Conservation (phyloP, 2,797 vertebrate species). For the Phataginus tricuspis region DNA sequence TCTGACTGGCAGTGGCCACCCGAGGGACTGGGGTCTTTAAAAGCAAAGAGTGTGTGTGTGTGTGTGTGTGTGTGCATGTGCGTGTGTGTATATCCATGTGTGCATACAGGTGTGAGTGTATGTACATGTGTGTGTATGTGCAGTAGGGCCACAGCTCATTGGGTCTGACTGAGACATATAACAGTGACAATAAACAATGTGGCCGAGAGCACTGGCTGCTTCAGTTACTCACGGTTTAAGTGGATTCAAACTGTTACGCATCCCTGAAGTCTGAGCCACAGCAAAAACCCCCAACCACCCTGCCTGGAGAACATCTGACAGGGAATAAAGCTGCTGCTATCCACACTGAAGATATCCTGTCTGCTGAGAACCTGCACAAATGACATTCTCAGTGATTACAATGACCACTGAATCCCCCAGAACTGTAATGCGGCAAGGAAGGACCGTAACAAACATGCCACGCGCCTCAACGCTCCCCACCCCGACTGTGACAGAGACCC, state of each 20-base stretch:
- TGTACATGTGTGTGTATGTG: no score
- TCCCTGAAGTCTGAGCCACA: not conserved
- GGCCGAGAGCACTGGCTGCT: not conserved
- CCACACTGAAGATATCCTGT: not conserved
- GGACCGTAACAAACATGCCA: accelerated
- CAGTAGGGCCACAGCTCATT: not conserved
- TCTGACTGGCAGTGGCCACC: not conserved
- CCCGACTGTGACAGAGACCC: not conserved
- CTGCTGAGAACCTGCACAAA: not conserved
- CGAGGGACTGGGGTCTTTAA: not conserved
- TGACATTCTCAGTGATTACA: not conserved
- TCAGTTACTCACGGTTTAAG: accelerated
- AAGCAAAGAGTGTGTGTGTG: no score
- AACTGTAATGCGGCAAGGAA: not conserved
- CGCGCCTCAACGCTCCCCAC: accelerated
- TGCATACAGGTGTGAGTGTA: not conserved
- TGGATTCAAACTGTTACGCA: accelerated
- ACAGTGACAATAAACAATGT: accelerated
- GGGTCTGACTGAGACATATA: not conserved
- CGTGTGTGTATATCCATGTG: no score
- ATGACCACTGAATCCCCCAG: not conserved
- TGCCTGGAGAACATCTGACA: not conserved
- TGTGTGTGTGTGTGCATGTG: not conserved
- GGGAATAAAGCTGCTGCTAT: not conserved
- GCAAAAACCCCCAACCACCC: not conserved